These are phyloP conservation scores for Tuberolachnus salignus DNA, from an alignment of 2,888 invertebrate species.

Conservation along the genomic window DNA sequence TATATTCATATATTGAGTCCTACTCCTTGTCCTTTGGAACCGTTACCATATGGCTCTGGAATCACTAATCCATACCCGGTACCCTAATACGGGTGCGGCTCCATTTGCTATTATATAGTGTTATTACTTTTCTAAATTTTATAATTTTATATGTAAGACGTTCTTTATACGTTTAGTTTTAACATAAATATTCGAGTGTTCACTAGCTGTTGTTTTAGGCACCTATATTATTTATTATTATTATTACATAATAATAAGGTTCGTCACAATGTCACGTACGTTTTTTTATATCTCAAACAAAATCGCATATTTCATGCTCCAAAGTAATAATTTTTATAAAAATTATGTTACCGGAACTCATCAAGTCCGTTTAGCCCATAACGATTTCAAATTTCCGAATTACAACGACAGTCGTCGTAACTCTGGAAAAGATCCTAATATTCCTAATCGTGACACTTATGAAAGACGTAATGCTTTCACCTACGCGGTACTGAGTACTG, in stretches of 20 bases:
- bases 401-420: slow-evolving; percentile 82
- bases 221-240: not conserved
- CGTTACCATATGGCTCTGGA: no score
- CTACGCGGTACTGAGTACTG: slow-evolving; percentile 70
- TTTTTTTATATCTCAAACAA: not conserved
- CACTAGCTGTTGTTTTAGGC: not conserved
- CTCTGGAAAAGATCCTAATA: slow-evolving; percentile 69
- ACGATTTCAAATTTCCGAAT: slow-evolving; percentile 88
- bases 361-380: slow-evolving; percentile 81
- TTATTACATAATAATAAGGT: no score
- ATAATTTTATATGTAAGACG: no score
- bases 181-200: not conserved
- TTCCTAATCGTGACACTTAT: slow-evolving; percentile 67
- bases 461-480: slow-evolving; percentile 79
- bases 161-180: no score
- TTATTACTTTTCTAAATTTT: no score
- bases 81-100: no score
- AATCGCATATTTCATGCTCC: slow-evolving; percentile 1
- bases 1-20: no score
- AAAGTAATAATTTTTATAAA: slow-evolving; percentile 15
- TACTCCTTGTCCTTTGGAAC: no score
- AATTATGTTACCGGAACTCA: slow-evolving; percentile 63
- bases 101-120: no score
- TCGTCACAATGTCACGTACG: not conserved
- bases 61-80: no score